Base-by-base conservation (phyloP, 2,113 vertebrate species). In the Dasypus novemcinctus region DNA sequence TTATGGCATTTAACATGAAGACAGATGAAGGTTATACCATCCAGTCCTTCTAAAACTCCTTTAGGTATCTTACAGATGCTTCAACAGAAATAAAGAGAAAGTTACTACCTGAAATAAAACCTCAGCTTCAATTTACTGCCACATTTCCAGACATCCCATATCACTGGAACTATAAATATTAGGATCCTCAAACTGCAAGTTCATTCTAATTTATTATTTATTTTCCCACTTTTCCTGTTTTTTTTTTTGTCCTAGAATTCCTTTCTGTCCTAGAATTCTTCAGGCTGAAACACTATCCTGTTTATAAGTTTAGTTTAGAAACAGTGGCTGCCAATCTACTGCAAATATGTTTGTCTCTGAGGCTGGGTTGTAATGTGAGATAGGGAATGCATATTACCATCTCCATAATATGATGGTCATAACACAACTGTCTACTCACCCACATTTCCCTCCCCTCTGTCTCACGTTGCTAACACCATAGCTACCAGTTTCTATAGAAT, bases 101-200 rank as follows among this genome's bases (percentile, higher is more conserved):
- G 49, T 87, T 93, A 91, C 64, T 96, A 74, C 76, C 92, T 93
- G 87, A 96, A 93, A 93, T 79, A 95, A 96, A 97, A 85, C 49
- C 84, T 89, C 89, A 92, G 81, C 79, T 93, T 96, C 93, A 90
- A 83, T 94, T 90, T 95, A 94, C 68, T 93, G 72, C 61, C 54
- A 49, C 41, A 92, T 61, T 90, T 95, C 83, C 52, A 96, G 83
- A 76, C 74, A 83, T 80, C 54, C 54, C 49, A 61, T 71, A 93
- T 87, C 52, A 96, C 76, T 63, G 3, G 87, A 76, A 90, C 76
- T 95, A 94, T 97, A 88, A 96, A 96, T 93, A 95, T 75, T 36
- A 96, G 7, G 38, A 75, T 88, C 69, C 72, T 94, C 75, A 79
- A 94, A 93, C 17, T 49, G 33, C 80, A 87, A 93, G 69, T 86